phyloP scores from a whole-genome alignment of 2,797 vertebrate species.

The Gymnoscopelus microlampas region DNA sequence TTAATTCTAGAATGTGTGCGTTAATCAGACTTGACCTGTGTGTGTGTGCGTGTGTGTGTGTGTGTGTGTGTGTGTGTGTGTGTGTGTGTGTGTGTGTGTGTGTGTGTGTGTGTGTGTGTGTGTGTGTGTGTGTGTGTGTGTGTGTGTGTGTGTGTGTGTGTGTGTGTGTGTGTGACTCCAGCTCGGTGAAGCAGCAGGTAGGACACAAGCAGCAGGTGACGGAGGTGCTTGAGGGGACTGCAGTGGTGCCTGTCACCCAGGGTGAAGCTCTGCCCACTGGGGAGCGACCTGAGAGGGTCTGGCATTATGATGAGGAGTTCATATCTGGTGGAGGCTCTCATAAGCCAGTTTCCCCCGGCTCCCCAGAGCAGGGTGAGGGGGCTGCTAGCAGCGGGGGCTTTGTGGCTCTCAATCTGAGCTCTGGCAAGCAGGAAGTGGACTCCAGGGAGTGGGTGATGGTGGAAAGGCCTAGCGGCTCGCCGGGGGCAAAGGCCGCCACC shows the following conservation, averaged over 20 bases:
- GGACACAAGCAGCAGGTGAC: conserved; percentile 55
- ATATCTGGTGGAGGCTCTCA: conserved; percentile 85
- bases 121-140: neutral
- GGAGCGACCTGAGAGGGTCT: conserved; percentile 83
- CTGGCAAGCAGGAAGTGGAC: conserved; percentile 92
- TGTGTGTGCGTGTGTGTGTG: too few relatives aligned
- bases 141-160: conserved; percentile 2
- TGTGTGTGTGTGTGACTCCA: conserved; percentile 51
- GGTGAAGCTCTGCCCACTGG: conserved; percentile 48
- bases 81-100: too few relatives aligned
- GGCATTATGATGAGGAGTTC: conserved; percentile 95
- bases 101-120: too few relatives aligned
- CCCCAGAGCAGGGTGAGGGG: conserved; percentile 89
- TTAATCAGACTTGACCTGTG: neutral
- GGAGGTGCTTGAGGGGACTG: conserved; percentile 49
- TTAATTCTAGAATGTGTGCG: too few relatives aligned
- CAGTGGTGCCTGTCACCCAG: conserved; percentile 56
- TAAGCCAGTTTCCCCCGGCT: conserved; percentile 86
- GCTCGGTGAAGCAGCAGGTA: conserved; percentile 85
- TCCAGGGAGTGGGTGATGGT: conserved; percentile 97
- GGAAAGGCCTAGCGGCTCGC: conserved; percentile 86
- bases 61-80: too few relatives aligned
- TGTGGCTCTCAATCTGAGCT: conserved; percentile 94
- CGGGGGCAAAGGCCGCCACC: conserved; percentile 83
- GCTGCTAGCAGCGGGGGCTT: conserved; percentile 90